phyloP scores from a whole-genome alignment of 2,888 invertebrate genomes.

The Horisme vitalbata region DNA sequence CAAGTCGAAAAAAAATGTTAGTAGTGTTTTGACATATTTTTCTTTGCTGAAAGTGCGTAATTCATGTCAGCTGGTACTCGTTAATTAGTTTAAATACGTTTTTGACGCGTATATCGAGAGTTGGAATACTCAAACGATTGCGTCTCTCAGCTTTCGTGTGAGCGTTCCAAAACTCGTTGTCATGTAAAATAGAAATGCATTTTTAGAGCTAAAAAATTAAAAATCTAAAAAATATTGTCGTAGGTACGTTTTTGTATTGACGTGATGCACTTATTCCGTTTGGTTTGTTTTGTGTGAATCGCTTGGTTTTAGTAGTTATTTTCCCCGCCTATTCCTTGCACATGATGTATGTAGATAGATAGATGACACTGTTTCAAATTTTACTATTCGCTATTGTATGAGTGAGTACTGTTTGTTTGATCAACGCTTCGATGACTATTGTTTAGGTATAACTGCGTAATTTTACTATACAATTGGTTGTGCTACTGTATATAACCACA shows the following conservation, averaged over 20 bases:
- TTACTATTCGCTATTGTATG: constrained; percentile 34
- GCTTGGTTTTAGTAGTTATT: constrained; percentile 76
- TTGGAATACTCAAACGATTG: constrained; percentile 71
- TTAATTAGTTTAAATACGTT: constrained; percentile 54
- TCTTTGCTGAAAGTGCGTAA: constrained; percentile 84
- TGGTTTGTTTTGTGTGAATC: constrained; percentile 69
- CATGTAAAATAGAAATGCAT: constrained; percentile 73
- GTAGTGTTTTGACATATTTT: constrained; percentile 84
- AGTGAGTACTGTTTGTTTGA: constrained; percentile 39
- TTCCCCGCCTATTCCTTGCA: constrained; percentile 66
- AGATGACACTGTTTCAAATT: constrained; percentile 32
- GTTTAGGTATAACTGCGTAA: constrained; percentile 4
- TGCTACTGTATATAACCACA: constrained; percentile 3
- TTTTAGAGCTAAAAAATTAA: constrained; percentile 63
- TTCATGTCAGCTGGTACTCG: constrained; percentile 82
- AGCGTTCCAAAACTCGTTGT: constrained; percentile 64
- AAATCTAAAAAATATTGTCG: constrained; percentile 53
- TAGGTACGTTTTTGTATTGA: constrained; percentile 69
- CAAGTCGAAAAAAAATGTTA: constrained; percentile 80
- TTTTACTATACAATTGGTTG: constrained; percentile 6
- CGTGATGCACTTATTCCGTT: constrained; percentile 76
- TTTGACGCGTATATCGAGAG: constrained; percentile 45
- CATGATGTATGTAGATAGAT: constrained; percentile 48
- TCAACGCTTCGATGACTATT: constrained; percentile 23
- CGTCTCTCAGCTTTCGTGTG: constrained; percentile 51